Percentiles rank a stretch among this genome's conserved stretches.
These are phyloP conservation scores for Ligdia adustata DNA, from an alignment of 2,888 invertebrate genomes.

Conservation along the genomic window DNA sequence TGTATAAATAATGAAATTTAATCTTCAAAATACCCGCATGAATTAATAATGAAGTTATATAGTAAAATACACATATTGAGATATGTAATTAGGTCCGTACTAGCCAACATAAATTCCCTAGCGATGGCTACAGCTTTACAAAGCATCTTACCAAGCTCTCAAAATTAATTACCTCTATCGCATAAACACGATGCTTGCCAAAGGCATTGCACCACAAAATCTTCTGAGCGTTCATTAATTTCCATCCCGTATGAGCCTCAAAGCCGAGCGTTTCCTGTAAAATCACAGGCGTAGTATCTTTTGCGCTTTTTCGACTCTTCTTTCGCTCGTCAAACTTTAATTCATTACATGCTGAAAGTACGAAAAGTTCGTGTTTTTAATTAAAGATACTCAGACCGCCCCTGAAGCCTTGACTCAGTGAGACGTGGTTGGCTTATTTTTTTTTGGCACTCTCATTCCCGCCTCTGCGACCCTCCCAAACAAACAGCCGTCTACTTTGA, in stretches of 20 bases:
- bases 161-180: conserved; percentile 21
- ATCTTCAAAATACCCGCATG: no score
- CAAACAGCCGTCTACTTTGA: conserved; percentile 80
- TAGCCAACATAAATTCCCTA: no score
- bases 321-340: conserved; percentile 59
- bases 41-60: no score
- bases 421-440: conserved; percentile 84
- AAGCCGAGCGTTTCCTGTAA: conserved; percentile 46
- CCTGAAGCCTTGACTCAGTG: conserved; percentile 79
- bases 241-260: conserved; percentile 42
- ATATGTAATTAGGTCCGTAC: no score
- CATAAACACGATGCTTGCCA: conserved; percentile 34
- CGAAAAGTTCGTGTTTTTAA: conserved; percentile 76
- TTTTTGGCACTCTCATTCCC: conserved; percentile 82
- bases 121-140: background rate
- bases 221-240: conserved; percentile 54
- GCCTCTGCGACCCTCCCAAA: conserved; percentile 83
- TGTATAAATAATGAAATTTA: no score
- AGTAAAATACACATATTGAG: no score
- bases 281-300: conserved; percentile 41
- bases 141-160: background rate
- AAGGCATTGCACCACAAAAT: conserved; percentile 41
- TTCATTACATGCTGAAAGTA: conserved; percentile 64
- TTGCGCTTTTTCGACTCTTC: conserved; percentile 42
- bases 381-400: conserved; percentile 81